Evolutionary conservation across 2,797 vertebrate genomes (phyloP), one percentile per base, ranked within the genome.

Genomic region (Brachyrhaphis roseni): DNA sequence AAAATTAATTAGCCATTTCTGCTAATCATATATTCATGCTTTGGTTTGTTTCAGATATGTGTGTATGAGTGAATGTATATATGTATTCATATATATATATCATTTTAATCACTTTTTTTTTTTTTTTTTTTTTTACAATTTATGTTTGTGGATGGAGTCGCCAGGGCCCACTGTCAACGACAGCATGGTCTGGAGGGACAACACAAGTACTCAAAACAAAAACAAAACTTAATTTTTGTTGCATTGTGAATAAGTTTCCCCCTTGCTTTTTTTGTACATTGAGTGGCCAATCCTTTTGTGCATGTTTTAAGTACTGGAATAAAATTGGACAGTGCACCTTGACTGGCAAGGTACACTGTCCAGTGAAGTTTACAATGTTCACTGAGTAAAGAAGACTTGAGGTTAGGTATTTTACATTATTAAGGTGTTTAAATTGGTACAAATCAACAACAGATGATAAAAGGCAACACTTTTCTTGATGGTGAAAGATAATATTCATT

Each of bases 1-100:
- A 86, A 73, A 93, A 90, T 93, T 89, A 93, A 94, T 94, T 92
- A 87, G 82, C 75, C 78, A 84, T 90, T 82, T 90, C 93, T 94
- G 81, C 83, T 81, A 86, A 92, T 92, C 84, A 88, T 81, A 41
- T 59, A 78, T 88, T 90, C 83, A 80, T 82, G 80, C 79, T 88
- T 88, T 81, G 59, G 77, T 90, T 91, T 92, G 79, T 79, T 78
- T 81, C 66, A 75, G 68, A 43, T 43, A 43, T 43, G 10, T 10
- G 1, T 43, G 41, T 43, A 2, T 34, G 34, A 34, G 34, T 34
- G 34, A 34, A 34, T 34, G 34, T 34, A 34, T 49, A 5, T 15
- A 46, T 47, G 5, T 36, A 36, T 36, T 0, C 4, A 36, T 45
- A 45, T 13, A 13, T 43, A 43, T 12, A 45, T 45, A 45, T 13